Base-by-base conservation (phyloP, 1,140 invertebrate species). In the Hypsibius dujardini region DNA sequence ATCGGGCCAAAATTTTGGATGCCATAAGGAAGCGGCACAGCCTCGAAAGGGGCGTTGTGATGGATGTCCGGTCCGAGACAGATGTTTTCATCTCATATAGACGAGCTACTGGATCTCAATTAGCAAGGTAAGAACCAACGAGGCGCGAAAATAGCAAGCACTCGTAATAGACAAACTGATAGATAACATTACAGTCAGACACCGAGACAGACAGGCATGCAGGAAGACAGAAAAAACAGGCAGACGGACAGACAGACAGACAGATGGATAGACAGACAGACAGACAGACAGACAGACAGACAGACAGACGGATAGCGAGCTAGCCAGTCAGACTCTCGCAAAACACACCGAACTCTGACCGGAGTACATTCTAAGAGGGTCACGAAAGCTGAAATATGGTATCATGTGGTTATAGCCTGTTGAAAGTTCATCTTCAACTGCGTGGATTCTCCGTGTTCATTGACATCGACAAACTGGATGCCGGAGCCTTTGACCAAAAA, bases 51-150 rank as follows among this genome's bases (percentile, higher is more conserved):
- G 71, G 47, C 47, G 69, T n/a, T 71, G 71, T 71, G 47, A 71
- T 2, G 59, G 47, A 72, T 46, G 71, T 72, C 62, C 7, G 62
- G 3, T 67, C 62, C 12, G 62, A 67, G 42, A 67, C 12, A 14
- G 95, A 99, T 79, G 93, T 96, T 1, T 99, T 99, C 79, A 92
- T 99, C 72, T 97, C 94, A 79, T 99, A 99, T 79, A 82, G 96
- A 74, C 83, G 96, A 76, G 95, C 92, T 1, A 98, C 95, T 79
- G 95, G 95, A 71, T 98, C 95, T 45, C 95, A 98, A 80, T 80
- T 99, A 74, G 95, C 95, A 2, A 87, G 86, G 84, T 85, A 78
- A 70, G 67, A 69, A 47, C 42, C 46, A n/a, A n/a, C n/a, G 28
- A 71, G 67, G 72, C 56, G 70, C 14, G 45, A 2, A 15, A 46